A percentile compares a stretch with the other conserved stretches of the same genome.
Evolutionary conservation across 2,797 vertebrate species (phyloP).

Genomic region (Notamacropus eugenii): DNA sequence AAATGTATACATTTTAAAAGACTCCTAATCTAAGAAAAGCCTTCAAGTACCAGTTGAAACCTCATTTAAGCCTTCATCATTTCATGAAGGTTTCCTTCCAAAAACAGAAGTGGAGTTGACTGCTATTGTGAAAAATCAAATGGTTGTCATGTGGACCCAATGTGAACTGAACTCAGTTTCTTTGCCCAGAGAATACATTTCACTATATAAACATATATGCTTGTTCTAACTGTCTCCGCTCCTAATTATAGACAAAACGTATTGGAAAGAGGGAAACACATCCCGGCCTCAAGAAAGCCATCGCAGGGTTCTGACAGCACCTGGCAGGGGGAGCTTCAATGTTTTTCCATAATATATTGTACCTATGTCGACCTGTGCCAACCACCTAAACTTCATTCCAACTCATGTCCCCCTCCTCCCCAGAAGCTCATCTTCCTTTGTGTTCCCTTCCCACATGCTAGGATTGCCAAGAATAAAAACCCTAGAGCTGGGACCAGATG

Average conservation of each 20-base stretch:
- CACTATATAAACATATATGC: background rate
- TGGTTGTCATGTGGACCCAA: constrained; percentile 20
- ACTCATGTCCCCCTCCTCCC: constrained; percentile 63
- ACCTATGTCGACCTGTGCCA: constrained; percentile 76
- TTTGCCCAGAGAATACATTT: constrained; percentile 3
- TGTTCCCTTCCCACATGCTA: constrained; percentile 65
- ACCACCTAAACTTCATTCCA: constrained; percentile 74
- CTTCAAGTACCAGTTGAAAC: background rate
- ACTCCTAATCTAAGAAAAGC: background rate
- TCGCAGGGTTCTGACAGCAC: constrained; percentile 79
- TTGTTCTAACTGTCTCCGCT: constrained; percentile 60
- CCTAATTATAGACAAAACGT: constrained; percentile 73
- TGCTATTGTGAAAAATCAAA: background rate
- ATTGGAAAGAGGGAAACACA: constrained; percentile 7
- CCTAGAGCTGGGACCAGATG: background rate
- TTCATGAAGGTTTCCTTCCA: background rate
- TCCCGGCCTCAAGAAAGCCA: constrained; percentile 64
- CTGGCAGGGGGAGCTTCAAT: constrained; percentile 80
- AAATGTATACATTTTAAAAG: background rate
- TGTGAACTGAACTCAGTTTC: constrained; percentile 38
- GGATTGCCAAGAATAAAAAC: constrained; percentile 49
- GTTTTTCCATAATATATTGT: constrained; percentile 67
- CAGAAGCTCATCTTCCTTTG: constrained; percentile 61
- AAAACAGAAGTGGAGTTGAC: background rate
- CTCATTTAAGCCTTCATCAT: background rate